Percentiles rank a stretch among this genome's conserved stretches.
Evolutionary conservation across 2,113 vertebrate genomes (phyloP).

Genomic region (Thunnus thynnus): DNA sequence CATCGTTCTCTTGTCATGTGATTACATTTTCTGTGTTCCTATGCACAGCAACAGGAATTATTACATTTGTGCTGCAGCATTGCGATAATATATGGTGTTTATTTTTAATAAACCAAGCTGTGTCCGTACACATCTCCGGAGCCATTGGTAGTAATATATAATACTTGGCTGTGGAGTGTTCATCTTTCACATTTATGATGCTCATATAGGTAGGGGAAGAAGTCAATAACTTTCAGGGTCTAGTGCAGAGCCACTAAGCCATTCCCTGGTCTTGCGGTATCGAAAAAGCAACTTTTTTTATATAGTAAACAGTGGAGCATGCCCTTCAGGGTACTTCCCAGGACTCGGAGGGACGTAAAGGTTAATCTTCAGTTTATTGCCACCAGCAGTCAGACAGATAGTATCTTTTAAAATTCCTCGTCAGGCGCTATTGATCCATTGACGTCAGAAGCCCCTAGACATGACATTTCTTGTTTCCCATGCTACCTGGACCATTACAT

Average conservation of each 20-base stretch:
- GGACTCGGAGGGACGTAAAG: conserved; percentile 80
- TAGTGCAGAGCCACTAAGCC: conserved; percentile 72
- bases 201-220: conserved; percentile 77
- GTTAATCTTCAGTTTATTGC: conserved; percentile 87
- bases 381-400: conserved; percentile 84
- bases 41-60: conserved; percentile 72
- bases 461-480: conserved; percentile 82
- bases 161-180: conserved; percentile 67
- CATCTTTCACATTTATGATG: conserved; percentile 83
- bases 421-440: conserved; percentile 81
- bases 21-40: conserved; percentile 70
- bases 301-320: conserved; percentile 82
- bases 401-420: conserved; percentile 84
- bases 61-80: conserved; percentile 74
- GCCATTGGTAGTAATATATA: conserved; percentile 68
- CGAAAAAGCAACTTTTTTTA: conserved; percentile 83
- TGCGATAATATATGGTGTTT: conserved; percentile 77
- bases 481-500: conserved; percentile 69
- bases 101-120: conserved; percentile 79
- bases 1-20: conserved; percentile 68
- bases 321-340: conserved; percentile 83
- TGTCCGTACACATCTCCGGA: conserved; percentile 63
- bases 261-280: conserved; percentile 67
- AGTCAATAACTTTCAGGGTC: conserved; percentile 82
- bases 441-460: conserved; percentile 79